Evolutionary conservation across 1,140 invertebrate genomes (phyloP), one percentile per base, ranked within the genome.

Genomic region (Caenorhabditis brenneri): DNA sequence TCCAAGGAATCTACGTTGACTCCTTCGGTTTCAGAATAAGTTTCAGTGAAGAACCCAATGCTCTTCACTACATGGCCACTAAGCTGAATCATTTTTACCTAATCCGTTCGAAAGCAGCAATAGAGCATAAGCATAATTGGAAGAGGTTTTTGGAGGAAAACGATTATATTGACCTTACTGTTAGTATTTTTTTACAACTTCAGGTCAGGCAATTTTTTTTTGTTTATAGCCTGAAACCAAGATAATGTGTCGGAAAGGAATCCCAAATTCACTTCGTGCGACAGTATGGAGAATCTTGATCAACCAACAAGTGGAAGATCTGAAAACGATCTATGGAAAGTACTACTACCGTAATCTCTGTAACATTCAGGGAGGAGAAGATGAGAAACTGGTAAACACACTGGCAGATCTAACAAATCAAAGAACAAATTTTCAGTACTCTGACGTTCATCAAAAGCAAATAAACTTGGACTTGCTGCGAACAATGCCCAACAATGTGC

Each of bases 41-140:
- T 33, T 89, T 91, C 78, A 88, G 90, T 51, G 89, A 91, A 3
- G 90, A 91, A 31, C 89, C 90, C 2, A 86, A 92, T 5, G 88
- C 92, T 7, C 86, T 93, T 9, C 93, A 93, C 85, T 93, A 93
- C 87, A 91, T 93, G 79, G 93, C 92, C 85, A 91, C 92, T 29
- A 92, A 93, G 79, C 88, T 93, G n/a, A 89, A 91, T 48, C 86
- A 91, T 22, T 91, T 92, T 86, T 92, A 92, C 85, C 82, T 88
- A 9, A 86, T 87, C 12, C 89, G 91, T 83, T 89, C 91, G 1
- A 88, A 89, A 69, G 39, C 78, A 12, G 79, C 53, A 1, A 84
- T 5, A 24, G 31, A 51, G 12, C 78, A 84, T 55, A 85, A 78
- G 16, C 16, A 78, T 6, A 65, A 74, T 19, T 85, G 84, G 84